phyloP scores from a whole-genome alignment of 2,888 invertebrate species.

The Drosophila longiperda region DNA sequence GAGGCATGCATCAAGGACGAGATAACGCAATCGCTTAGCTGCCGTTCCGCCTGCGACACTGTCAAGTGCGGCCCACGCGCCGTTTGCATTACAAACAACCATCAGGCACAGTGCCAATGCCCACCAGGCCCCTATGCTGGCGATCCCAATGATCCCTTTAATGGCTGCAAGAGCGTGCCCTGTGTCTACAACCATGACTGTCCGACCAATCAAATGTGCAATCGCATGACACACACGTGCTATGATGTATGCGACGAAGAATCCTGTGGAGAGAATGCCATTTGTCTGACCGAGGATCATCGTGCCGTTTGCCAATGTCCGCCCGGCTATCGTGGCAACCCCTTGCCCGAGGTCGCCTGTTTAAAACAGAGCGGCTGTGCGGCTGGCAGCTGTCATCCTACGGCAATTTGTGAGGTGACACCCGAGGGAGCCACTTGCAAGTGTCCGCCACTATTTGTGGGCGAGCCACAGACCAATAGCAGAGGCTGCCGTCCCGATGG shows the following conservation, averaged over 20 bases:
- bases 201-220: slow-evolving; percentile 91
- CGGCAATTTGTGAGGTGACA: slow-evolving; percentile 91
- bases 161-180: slow-evolving; percentile 92
- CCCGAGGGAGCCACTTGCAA: slow-evolving; percentile 90
- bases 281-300: slow-evolving; percentile 94
- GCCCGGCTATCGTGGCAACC: slow-evolving; percentile 92
- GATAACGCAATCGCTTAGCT: slow-evolving; percentile 87
- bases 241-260: slow-evolving; percentile 92
- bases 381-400: slow-evolving; percentile 92
- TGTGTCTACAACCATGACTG: slow-evolving; percentile 95
- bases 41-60: slow-evolving; percentile 91
- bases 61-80: slow-evolving; percentile 94
- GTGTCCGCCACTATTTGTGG: slow-evolving; percentile 91
- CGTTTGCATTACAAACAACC: slow-evolving; percentile 94
- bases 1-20: slow-evolving; percentile 90
- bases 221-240: slow-evolving; percentile 93
- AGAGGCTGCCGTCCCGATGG: slow-evolving; percentile 92
- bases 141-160: slow-evolving; percentile 91
- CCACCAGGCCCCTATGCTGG: slow-evolving; percentile 94
- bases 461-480: slow-evolving; percentile 88
- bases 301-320: slow-evolving; percentile 94
- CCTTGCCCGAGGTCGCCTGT: slow-evolving; percentile 93
- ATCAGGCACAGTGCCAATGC: slow-evolving; percentile 95
- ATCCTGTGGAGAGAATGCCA: slow-evolving; percentile 94
- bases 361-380: slow-evolving; percentile 89